Evolutionary conservation across 2,113 vertebrate genomes (phyloP).

Genomic region (Edolisoma coerulescens): DNA sequence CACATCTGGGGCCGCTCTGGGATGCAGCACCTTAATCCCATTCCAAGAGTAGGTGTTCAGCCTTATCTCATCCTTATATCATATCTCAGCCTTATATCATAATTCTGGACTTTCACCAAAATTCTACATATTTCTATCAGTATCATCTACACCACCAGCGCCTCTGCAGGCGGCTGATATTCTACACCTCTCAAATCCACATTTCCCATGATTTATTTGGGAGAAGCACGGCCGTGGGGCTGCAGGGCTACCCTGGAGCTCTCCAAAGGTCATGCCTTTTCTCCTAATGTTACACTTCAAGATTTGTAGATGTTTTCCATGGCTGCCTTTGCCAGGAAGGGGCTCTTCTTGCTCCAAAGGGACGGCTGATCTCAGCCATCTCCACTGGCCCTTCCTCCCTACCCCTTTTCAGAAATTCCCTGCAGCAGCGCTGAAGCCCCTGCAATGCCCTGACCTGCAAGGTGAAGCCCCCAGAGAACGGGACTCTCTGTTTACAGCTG

Average conservation of each 20-base stretch:
- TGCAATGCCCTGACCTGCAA: accelerated
- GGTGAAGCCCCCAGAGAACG: not conserved
- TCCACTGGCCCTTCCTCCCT: not conserved
- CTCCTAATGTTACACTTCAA: constrained; percentile 3
- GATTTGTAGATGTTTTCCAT: not conserved
- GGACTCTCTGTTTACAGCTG: not conserved
- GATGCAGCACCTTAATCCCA: not conserved
- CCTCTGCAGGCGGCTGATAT: not conserved
- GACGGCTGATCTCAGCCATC: not conserved
- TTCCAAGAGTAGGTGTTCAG: not conserved
- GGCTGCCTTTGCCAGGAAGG: not conserved
- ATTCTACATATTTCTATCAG: too few relatives aligned
- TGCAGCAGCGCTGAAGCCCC: not conserved
- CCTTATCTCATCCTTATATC: not conserved
- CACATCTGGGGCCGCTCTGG: not conserved
- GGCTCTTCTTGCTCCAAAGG: not conserved
- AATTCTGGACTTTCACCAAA: not conserved
- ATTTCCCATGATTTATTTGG: not conserved
- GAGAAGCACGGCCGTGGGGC: accelerated
- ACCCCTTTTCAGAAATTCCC: not conserved
- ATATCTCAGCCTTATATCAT: too few relatives aligned
- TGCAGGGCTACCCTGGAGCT: not conserved
- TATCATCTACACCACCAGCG: not conserved
- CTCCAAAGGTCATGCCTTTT: not conserved
- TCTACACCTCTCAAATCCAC: not conserved